phyloP scores from a whole-genome alignment of 1,140 invertebrate species.

The Colletes gigas region DNA sequence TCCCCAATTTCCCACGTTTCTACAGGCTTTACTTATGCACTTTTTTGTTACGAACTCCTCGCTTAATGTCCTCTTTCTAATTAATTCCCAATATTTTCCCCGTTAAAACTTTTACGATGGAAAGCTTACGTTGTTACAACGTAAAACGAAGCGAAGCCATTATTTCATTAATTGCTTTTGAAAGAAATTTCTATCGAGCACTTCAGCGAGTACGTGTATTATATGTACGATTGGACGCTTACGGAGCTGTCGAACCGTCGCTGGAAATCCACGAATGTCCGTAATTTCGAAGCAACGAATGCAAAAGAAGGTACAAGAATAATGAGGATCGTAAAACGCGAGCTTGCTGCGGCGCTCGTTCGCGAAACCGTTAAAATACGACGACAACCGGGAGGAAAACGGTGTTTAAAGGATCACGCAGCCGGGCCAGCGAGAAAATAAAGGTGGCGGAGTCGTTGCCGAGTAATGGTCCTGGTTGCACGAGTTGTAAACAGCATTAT shows the following conservation, averaged over 20 bases:
- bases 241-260: not conserved
- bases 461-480: constrained; percentile 31
- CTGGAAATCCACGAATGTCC: not conserved
- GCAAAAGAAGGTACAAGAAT: constrained; percentile 6
- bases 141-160: too few species aligned
- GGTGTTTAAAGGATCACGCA: constrained; percentile 13
- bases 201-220: too few species aligned
- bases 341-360: constrained; percentile 1
- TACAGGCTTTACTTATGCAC: too few species aligned
- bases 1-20: constrained; percentile 12
- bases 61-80: too few species aligned
- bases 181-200: too few species aligned
- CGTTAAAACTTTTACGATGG: too few species aligned
- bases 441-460: constrained; percentile 32
- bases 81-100: too few species aligned
- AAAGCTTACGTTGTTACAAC: too few species aligned
- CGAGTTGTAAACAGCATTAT: constrained; percentile 50
- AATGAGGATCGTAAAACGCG: constrained; percentile 35
- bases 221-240: too few species aligned
- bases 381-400: not conserved
- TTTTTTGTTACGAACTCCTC: too few species aligned
- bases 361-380: constrained; percentile 33
- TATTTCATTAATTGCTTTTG: too few species aligned
- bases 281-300: not conserved
- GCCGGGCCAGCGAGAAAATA: constrained; percentile 19